Conservation (phyloP, 53 echinoderm and acorn worm genomes). For the Stichopus horrens region DNA sequence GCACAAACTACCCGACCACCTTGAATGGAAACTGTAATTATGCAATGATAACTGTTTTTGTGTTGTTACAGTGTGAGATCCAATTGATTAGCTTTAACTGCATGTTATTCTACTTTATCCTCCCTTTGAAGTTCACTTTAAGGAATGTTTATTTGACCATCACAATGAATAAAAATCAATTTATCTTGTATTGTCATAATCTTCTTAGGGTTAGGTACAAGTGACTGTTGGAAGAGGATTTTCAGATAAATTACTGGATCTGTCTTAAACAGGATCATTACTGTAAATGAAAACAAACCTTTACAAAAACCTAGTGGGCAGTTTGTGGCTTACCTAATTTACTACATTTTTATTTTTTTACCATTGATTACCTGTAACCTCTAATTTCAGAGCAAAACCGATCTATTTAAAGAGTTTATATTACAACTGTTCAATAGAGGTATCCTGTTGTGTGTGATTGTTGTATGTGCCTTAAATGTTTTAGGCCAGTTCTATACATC, state of each 20-base stretch:
- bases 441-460: not conserved
- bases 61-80: too few species aligned
- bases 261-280: not conserved
- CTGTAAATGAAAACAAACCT: not conserved
- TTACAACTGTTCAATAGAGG: not conserved
- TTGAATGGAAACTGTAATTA: too few species aligned
- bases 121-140: not conserved
- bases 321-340: not conserved
- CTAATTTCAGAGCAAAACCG: not conserved
- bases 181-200: not conserved
- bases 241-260: not conserved
- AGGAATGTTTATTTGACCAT: not conserved
- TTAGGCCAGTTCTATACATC: not conserved
- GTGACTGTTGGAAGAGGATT: not conserved
- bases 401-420: slow-evolving; percentile 1
- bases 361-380: not conserved
- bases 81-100: too few species aligned
- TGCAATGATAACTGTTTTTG: too few species aligned
- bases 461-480: not conserved
- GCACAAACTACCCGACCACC: too few species aligned
- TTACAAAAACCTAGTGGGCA: not conserved
- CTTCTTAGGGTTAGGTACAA: not conserved
- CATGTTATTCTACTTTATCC: not conserved
- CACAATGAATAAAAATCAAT: not conserved
- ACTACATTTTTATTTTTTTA: not conserved